A percentile compares a stretch with the other conserved stretches of the same genome.
Conservation (phyloP, 2,113 vertebrate species). For the Pungitius pungitius region DNA sequence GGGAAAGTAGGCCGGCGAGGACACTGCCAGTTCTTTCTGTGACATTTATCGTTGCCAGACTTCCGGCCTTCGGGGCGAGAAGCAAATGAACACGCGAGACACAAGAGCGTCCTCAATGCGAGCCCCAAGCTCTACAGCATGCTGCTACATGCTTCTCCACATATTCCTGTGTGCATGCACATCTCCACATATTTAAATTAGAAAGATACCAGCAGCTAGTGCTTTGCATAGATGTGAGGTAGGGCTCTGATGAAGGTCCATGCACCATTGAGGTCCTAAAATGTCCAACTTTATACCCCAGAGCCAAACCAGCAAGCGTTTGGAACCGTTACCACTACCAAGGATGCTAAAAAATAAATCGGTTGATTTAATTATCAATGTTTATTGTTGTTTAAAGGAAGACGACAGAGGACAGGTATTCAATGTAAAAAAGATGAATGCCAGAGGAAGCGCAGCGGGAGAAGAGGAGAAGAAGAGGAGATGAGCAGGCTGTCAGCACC, state of each 20-base stretch:
- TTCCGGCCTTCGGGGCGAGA: constrained; percentile 19
- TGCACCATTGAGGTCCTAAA: neutral
- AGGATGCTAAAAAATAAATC: neutral
- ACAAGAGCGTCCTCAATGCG: constrained; percentile 18
- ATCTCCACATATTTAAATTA: neutral
- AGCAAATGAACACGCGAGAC: constrained; percentile 43
- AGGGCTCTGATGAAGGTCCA: neutral
- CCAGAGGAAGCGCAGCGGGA: constrained; percentile 42
- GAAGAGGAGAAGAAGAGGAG: too few relatives aligned
- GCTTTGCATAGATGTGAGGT: neutral
- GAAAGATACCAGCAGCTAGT: neutral
- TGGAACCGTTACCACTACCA: neutral
- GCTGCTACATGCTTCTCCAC: constrained; percentile 19
- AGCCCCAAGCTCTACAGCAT: constrained; percentile 14
- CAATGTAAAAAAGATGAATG: constrained; percentile 52
- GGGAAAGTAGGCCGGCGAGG: constrained; percentile 34
- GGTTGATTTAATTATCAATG: neutral
- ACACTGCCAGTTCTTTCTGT: constrained; percentile 28
- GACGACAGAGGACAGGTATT: constrained; percentile 20
- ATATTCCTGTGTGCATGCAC: neutral
- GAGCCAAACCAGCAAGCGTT: neutral
- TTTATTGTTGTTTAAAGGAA: constrained; percentile 16
- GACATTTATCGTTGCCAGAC: constrained; percentile 35
- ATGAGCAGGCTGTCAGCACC: too few relatives aligned
- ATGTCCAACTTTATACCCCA: neutral